Percentiles rank a stretch among this genome's conserved stretches.
These are phyloP conservation scores for Tachysurus fulvidraco DNA, from an alignment of 2,113 vertebrate species.

Conservation along the genomic window DNA sequence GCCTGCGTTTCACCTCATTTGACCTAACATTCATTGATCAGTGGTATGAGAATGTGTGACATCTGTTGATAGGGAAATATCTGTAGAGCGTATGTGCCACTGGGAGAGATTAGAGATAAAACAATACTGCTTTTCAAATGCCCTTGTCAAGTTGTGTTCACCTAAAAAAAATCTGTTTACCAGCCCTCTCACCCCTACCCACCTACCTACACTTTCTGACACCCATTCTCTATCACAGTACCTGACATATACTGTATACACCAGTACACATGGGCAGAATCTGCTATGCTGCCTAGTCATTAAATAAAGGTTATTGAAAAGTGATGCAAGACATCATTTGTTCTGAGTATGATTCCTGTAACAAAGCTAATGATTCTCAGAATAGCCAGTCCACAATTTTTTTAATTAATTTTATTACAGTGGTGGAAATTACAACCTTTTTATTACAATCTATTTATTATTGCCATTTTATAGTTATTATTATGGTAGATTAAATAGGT, in stretches of 20 bases:
- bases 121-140: not conserved
- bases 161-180: not conserved
- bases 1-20: not conserved
- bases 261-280: not conserved
- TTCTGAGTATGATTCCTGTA: no score
- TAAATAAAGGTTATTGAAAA: no score
- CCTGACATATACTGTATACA: not conserved
- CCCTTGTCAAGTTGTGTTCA: not conserved
- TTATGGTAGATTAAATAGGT: no score
- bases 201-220: not conserved
- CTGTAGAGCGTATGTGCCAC: not conserved
- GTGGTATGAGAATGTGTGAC: not conserved
- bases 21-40: conserved; percentile 4
- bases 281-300: not conserved
- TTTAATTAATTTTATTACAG: no score
- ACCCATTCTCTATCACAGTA: not conserved
- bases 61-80: conserved; percentile 11
- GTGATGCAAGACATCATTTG: no score
- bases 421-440: no score
- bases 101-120: not conserved
- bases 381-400: no score
- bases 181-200: not conserved
- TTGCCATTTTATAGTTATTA: no score
- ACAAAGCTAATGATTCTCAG: no score
- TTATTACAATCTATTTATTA: no score